Evolutionary conservation across 2,113 vertebrate species (phyloP), one percentile per base, ranked within the genome.

Genomic region (Hypocryptadius cinnamomeus): DNA sequence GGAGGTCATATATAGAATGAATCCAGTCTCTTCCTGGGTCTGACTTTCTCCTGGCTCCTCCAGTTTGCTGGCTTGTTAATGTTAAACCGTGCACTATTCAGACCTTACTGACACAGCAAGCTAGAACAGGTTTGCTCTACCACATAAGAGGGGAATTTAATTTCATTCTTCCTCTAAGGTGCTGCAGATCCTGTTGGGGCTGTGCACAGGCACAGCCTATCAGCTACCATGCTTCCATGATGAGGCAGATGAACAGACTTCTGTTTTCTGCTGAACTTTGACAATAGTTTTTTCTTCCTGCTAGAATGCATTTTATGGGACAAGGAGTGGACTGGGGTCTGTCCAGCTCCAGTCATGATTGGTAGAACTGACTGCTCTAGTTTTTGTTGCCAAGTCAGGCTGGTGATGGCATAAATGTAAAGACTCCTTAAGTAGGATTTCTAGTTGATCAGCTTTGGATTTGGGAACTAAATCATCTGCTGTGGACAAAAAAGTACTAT

Each of bases 401-500:
- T 95, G 35, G 35, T 2, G 3, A 63, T 66, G 20, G 64, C 79
- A 91, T 50, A 88, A 93, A 93, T 8, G 3, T 20, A 66, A 86
- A 87, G n/a, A 68, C 57, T 71, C 64, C 69, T 77, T 77, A 91
- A 91, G 76, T 1, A 79, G 65, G 40, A 53, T 91, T 94, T 96
- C 71, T 73, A 87, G 60, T 87, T 91, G 56, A 87, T 93, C 59
- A 90, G 0, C 51, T 90, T 78, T 53, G 87, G 79, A 89, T 95
- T 94, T 94, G 57, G 83, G 83, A 90, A 83, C 76, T 83, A 91
- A 94, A 77, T 85, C 6, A 85, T 77, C 60, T 77, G 73, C 77
- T 66, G 56, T 80, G 71, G 66, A 92, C 87, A 94, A 95, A 92
- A 90, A 74, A 74, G 35, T 71, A 56, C 30, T 48, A 18, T 65